Evolutionary conservation across 2,797 vertebrate species (phyloP).

Genomic region (Cygnus olor): DNA sequence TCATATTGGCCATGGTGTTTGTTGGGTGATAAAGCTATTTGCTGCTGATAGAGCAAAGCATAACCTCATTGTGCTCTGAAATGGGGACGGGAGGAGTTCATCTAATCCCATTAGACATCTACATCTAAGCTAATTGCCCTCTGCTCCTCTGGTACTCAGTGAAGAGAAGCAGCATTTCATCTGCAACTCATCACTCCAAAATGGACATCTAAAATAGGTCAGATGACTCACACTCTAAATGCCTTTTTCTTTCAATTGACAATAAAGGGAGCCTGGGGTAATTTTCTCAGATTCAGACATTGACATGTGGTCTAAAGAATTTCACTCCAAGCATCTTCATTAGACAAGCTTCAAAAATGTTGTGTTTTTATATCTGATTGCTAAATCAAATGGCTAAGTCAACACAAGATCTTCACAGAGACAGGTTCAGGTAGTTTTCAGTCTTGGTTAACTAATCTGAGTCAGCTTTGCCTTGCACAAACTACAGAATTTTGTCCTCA

Average conservation of each 20-base stretch:
- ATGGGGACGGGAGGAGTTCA: background rate
- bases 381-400: background rate
- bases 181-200: conserved; percentile 49
- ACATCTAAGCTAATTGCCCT: background rate
- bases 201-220: conserved; percentile 36
- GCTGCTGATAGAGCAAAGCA: background rate
- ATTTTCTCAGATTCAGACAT: conserved; percentile 42
- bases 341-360: background rate
- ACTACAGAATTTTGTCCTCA: background rate
- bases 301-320: background rate
- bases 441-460: background rate
- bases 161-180: conserved; percentile 4
- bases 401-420: background rate
- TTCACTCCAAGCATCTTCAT: conserved; percentile 20
- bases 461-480: background rate
- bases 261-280: conserved; percentile 24
- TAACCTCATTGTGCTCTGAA: background rate
- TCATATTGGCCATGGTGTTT: background rate
- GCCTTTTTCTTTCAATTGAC: conserved; percentile 16
- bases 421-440: background rate
- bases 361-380: background rate
- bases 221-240: conserved; percentile 40
- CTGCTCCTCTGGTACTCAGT: background rate
- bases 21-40: background rate
- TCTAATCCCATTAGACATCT: background rate